Percentiles rank a stretch among this genome's conserved stretches.
Evolutionary conservation across 1,140 invertebrate species (phyloP).

Genomic region (Aphis gossypii): DNA sequence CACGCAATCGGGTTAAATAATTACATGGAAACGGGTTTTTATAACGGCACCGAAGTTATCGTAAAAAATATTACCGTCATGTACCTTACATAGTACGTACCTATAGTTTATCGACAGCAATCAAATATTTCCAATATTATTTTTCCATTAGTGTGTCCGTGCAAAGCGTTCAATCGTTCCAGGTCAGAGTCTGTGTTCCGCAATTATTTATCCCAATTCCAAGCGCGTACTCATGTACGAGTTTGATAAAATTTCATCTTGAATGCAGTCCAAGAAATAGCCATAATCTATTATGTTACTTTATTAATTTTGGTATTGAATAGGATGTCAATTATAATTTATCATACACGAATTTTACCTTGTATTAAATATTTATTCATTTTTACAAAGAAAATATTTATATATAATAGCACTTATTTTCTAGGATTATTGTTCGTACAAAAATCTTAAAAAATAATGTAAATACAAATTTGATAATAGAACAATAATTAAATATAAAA

Average conservation of each 20-base stretch:
- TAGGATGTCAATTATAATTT: neutral
- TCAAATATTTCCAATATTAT: conserved; percentile 4
- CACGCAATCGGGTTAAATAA: neutral
- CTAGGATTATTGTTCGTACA: neutral
- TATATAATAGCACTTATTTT: neutral
- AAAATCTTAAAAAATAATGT: neutral
- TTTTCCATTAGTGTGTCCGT: neutral
- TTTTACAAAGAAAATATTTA: neutral
- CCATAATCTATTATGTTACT: neutral
- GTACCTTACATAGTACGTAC: neutral
- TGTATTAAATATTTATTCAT: neutral
- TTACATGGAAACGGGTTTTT: neutral
- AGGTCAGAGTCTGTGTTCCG: neutral
- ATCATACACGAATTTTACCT: neutral
- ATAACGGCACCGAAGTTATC: neutral
- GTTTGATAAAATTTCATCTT: neutral
- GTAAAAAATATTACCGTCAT: neutral
- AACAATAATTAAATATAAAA: neutral
- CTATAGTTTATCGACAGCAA: neutral
- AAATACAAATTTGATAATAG: neutral
- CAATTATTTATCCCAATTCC: neutral
- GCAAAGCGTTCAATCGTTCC: neutral
- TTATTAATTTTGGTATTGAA: neutral
- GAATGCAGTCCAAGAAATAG: neutral
- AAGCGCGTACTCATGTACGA: neutral